phyloP scores from a whole-genome alignment of 1,140 invertebrate species.

The Scylla paramamosain region DNA sequence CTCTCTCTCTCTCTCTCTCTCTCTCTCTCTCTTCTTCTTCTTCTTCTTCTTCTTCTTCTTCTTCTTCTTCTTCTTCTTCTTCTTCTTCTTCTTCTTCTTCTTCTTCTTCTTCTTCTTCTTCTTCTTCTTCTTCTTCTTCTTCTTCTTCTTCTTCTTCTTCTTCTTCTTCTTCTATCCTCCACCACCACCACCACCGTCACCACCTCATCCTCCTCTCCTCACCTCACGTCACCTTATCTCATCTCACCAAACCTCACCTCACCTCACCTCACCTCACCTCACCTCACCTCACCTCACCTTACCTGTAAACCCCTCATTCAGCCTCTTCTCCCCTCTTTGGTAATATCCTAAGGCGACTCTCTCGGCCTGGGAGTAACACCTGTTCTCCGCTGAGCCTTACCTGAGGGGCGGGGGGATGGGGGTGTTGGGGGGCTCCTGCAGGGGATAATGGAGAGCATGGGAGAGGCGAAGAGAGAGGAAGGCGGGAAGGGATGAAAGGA shows the following conservation, averaged over 20 bases:
- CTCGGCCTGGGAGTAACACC: neutral
- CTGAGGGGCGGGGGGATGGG: neutral
- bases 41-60: too few species aligned
- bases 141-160: too few species aligned
- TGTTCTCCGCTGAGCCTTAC: neutral
- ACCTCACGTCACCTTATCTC: too few species aligned
- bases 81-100: neutral
- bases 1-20: neutral
- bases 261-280: neutral
- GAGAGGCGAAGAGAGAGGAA: slow-evolving; percentile 7
- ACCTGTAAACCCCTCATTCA: neutral
- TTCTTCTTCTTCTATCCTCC: too few species aligned
- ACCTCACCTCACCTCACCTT: neutral
- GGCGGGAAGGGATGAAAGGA: neutral
- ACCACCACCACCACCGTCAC: too few species aligned
- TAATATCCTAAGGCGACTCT: neutral
- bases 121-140: too few species aligned
- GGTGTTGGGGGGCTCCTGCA: neutral
- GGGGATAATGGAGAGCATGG: slow-evolving; percentile 24
- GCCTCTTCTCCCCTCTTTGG: neutral
- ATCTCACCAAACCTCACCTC: too few species aligned
- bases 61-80: too few species aligned
- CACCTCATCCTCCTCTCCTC: too few species aligned
- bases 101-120: too few species aligned
- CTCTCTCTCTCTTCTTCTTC: too few species aligned